Conservation (phyloP, 35 echinoderm and acorn worm species). For the Ptychodera flava region DNA sequence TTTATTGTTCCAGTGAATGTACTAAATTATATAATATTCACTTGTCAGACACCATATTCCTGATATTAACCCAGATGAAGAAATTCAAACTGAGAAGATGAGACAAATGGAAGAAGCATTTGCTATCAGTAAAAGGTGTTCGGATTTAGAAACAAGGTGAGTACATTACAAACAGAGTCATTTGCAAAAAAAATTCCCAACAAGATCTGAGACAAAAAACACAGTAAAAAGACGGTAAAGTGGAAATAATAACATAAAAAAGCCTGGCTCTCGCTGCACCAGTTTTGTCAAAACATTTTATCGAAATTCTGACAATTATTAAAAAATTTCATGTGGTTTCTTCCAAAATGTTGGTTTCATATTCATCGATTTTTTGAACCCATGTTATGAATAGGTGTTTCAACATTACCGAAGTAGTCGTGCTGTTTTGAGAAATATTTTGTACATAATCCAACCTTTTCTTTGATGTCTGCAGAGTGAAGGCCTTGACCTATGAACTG, state of each 20-base stretch:
- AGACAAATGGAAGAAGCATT: slow-evolving; percentile 27
- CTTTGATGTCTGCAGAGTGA: slow-evolving; percentile 37
- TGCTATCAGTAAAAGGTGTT: slow-evolving; percentile 2
- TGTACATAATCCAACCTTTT: not conserved
- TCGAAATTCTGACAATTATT: too few species aligned
- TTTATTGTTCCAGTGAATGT: too few species aligned
- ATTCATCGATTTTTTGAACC: not conserved
- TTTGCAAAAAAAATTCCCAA: too few species aligned
- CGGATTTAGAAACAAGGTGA: slow-evolving; percentile 33
- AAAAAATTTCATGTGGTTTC: too few species aligned
- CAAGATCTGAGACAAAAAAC: too few species aligned
- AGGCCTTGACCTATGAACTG: slow-evolving; percentile 55
- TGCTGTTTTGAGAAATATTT: not conserved
- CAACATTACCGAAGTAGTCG: not conserved
- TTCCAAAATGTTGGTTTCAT: not conserved
- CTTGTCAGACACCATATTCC: not conserved
- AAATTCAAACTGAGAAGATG: not conserved
- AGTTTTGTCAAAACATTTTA: too few species aligned
- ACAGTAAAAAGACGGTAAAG: too few species aligned
- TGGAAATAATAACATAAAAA: too few species aligned
- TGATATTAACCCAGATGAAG: not conserved
- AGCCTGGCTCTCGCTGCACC: too few species aligned
- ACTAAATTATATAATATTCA: too few species aligned
- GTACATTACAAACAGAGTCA: too few species aligned
- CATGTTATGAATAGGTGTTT: not conserved